Evolutionary conservation across 53 echinoderm and acorn worm genomes (phyloP).

Genomic region (Luidia sarsii): DNA sequence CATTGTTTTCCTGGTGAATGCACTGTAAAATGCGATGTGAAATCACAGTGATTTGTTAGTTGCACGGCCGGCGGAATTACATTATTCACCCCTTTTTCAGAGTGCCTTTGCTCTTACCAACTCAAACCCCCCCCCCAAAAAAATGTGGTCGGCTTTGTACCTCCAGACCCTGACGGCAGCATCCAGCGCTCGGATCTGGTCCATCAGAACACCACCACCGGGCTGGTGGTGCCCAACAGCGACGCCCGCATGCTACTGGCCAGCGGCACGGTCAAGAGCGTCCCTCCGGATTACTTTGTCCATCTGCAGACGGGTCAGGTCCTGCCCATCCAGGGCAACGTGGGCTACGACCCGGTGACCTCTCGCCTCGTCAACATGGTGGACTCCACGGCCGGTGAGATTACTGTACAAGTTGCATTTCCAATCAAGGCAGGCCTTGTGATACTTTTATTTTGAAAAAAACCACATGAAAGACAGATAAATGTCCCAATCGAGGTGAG

Average conservation of each 20-base stretch:
- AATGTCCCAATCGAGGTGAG: too few species aligned
- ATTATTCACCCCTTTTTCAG: too few species aligned
- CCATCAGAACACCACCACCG: slow-evolving; percentile 73
- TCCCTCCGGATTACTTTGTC: slow-evolving; percentile 81
- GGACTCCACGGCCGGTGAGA: slow-evolving; percentile 79
- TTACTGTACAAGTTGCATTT: not conserved
- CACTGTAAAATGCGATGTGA: too few species aligned
- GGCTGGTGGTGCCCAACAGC: slow-evolving; percentile 79
- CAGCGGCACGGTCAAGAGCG: slow-evolving; percentile 52
- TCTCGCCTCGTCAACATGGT: slow-evolving; percentile 78
- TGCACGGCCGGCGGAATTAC: too few species aligned
- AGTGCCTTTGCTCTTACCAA: not conserved
- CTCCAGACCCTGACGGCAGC: slow-evolving; percentile 90
- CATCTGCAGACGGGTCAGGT: slow-evolving; percentile 86
- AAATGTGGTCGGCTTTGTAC: too few species aligned
- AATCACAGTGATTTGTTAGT: too few species aligned
- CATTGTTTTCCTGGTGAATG: too few species aligned
- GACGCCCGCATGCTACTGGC: slow-evolving; percentile 78
- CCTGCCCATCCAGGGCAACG: slow-evolving; percentile 92
- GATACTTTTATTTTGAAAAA: not conserved
- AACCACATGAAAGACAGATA: too few species aligned
- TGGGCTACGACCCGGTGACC: slow-evolving; percentile 82
- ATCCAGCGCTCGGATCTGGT: slow-evolving; percentile 70
- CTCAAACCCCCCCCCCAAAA: not conserved
- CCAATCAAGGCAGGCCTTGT: not conserved